These are phyloP conservation scores for Polypterus bichir DNA, from an alignment of 2,113 vertebrate genomes.

Conservation along the genomic window DNA sequence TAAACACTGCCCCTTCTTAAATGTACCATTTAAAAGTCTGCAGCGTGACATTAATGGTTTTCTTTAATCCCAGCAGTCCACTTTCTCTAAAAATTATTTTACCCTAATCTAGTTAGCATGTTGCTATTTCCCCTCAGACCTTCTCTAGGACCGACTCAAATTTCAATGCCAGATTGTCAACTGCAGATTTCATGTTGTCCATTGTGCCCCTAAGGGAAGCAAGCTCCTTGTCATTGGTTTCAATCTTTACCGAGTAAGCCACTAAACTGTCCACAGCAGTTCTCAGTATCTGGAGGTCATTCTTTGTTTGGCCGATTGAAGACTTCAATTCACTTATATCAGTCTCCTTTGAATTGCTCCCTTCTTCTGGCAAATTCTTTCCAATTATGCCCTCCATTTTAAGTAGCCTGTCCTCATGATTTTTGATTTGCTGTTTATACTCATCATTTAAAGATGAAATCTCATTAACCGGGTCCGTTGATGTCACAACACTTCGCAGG, in stretches of 20 bases:
- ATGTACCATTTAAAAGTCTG: too few relatives aligned
- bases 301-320: conserved; percentile 49
- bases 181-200: conserved; percentile 52
- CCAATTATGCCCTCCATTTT: conserved; percentile 17
- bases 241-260: conserved; percentile 62
- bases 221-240: conserved; percentile 62
- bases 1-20: too few relatives aligned
- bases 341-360: conserved; percentile 29
- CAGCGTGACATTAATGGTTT: too few relatives aligned
- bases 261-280: conserved; percentile 58
- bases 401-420: conserved; percentile 22
- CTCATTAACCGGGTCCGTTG: conserved; percentile 42
- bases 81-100: too few relatives aligned
- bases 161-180: conserved; percentile 49
- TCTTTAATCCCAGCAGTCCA: too few relatives aligned
- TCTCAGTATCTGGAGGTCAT: conserved; percentile 63
- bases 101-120: too few relatives aligned
- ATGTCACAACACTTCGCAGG: conserved; percentile 36
- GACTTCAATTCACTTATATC: conserved; percentile 46
- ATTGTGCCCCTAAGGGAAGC: conserved; percentile 53
- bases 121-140: too few relatives aligned
- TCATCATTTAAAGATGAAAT: conserved; percentile 35
- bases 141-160: conserved; percentile 45
- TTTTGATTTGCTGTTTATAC: conserved; percentile 31
- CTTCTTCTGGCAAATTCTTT: conserved; percentile 1